Percentiles rank a stretch among this genome's conserved stretches.
Evolutionary conservation across 2,888 invertebrate species (phyloP).

Genomic region (Aphrophora alni): DNA sequence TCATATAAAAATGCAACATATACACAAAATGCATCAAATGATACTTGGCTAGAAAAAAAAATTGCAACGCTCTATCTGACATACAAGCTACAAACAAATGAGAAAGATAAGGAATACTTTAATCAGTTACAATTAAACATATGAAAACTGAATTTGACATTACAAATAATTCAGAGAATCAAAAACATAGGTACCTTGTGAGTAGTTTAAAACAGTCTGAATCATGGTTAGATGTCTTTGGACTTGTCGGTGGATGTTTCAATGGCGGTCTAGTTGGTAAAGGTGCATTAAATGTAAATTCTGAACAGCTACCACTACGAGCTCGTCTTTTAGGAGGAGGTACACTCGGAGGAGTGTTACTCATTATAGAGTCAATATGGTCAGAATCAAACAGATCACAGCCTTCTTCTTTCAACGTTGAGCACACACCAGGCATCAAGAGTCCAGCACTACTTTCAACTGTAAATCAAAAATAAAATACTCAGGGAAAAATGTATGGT

Average conservation of each 20-base stretch:
- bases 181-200: conserved; percentile 49
- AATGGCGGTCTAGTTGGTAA: conserved; percentile 36
- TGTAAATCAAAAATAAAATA: conserved; percentile 40
- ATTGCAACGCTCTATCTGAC: too few species aligned
- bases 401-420: conserved; percentile 41
- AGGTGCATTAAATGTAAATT: conserved; percentile 39
- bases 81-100: too few species aligned
- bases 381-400: conserved; percentile 42
- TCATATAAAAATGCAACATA: too few species aligned
- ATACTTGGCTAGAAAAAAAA: too few species aligned
- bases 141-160: too few species aligned
- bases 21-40: too few species aligned
- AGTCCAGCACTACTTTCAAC: conserved; percentile 61
- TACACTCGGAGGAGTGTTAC: background rate
- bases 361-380: conserved; percentile 22
- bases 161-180: too few species aligned
- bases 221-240: conserved; percentile 47
- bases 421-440: conserved; percentile 60
- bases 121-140: too few species aligned
- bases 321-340: conserved; percentile 23
- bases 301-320: conserved; percentile 50
- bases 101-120: too few species aligned
- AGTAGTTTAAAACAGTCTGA: conserved; percentile 49
- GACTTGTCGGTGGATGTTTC: conserved; percentile 48
- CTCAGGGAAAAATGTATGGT: too few species aligned